phyloP scores from a whole-genome alignment of 2,888 invertebrate species.

The Macropis europaea region DNA sequence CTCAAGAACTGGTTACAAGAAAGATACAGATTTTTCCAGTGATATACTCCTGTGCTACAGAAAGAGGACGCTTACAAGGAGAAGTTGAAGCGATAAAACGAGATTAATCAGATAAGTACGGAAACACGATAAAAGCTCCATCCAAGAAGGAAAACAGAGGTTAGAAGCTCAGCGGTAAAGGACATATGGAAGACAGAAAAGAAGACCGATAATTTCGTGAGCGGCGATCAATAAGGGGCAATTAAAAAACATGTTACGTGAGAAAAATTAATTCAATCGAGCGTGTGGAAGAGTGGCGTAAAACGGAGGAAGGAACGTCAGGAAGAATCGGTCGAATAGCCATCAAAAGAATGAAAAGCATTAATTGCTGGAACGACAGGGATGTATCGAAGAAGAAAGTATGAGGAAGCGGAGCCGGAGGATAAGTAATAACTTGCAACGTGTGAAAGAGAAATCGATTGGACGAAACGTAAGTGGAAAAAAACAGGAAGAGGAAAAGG shows the following conservation, averaged over 20 bases:
- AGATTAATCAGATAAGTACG: too few species aligned
- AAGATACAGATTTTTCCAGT: too few species aligned
- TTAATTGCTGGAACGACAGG: slow-evolving; percentile 26
- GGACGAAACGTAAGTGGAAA: slow-evolving; percentile 26
- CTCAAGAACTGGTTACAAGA: too few species aligned
- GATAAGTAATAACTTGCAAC: slow-evolving; percentile 27
- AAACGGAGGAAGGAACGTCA: slow-evolving; percentile 8
- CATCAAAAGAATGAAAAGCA: not conserved
- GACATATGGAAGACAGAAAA: too few species aligned
- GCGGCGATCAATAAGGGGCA: not conserved
- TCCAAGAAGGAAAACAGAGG: too few species aligned
- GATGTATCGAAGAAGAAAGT: slow-evolving; percentile 11
- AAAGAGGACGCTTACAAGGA: too few species aligned
- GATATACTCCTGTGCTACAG: too few species aligned
- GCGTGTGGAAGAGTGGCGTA: slow-evolving; percentile 10
- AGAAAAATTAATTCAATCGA: slow-evolving; percentile 22
- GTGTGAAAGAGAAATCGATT: slow-evolving; percentile 51
- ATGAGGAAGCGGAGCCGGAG: slow-evolving; percentile 13
- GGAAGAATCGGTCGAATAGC: not conserved
- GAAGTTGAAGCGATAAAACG: too few species aligned
- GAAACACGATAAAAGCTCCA: too few species aligned
- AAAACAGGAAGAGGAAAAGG: slow-evolving; percentile 17
- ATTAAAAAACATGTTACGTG: slow-evolving; percentile 4
- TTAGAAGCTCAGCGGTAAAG: too few species aligned
- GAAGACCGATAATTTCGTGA: not conserved